Base-by-base conservation (phyloP, 2,888 invertebrate species). In the Microctonus brassicae region DNA sequence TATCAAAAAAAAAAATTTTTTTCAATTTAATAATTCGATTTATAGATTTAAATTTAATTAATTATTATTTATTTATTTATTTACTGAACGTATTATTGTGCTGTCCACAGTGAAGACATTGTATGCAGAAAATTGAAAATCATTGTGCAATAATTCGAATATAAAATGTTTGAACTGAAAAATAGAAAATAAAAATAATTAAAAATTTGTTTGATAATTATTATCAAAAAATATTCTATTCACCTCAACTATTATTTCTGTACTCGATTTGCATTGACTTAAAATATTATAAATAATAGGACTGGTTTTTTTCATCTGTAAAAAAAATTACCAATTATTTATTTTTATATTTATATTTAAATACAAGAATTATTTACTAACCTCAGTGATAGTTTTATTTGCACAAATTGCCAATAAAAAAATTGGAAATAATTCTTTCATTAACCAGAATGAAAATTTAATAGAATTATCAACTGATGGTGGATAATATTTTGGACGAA, bases 81-180 rank as follows among this genome's bases (percentile, higher is more conserved):
- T 34, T 55, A 24, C 58, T 22, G 39, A 33, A 55, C 39, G 55
- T 62, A 66, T 17, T 13, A 62, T 66, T 33, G 60, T n/a, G 70
- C 62, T 22, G 13, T 36, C 70, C 64, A 55, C 39, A 68, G 1
- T 34, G 2, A 62, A 42, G 3, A 62, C 42, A 39, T 42, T 62
- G 39, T 42, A 62, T 5, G 73, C 73, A 2, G 64, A 70, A 47
- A 75, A 73, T n/a, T 64, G n/a, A 24, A 72, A 60, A 36, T 70
- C 60, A 11, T 65, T 67, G 34, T 72, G 71, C 55, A 73, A 42
- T 55, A 73, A 26, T 34, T 65, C 70, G 11, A 73, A 39, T n/a
- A 55, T 62, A 39, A 75, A 75, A 47, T 61, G 55, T 36, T 68
- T 57, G 2, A 75, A 62, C 73, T 75, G 33, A 22, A 34, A 61